Evolutionary conservation across 2,113 vertebrate genomes (phyloP), one percentile per base, ranked within the genome.

Genomic region (Crotalus viridis): DNA sequence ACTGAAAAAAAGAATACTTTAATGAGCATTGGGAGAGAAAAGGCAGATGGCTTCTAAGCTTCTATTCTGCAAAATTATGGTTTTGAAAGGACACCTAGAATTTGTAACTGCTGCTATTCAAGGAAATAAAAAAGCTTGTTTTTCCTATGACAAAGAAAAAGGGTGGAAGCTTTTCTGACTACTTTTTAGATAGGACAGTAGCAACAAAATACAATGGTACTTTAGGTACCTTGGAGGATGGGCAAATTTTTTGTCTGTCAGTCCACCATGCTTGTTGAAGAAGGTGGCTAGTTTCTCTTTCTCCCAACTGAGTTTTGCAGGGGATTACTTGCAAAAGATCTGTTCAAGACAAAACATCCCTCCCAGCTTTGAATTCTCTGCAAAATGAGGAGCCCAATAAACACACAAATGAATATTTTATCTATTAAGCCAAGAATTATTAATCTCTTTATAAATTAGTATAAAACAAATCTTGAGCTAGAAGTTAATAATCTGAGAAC

Each of bases 401-500:
- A 13, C 22, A 54, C 64, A 91, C n/a, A 85, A 91, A 52, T 55
- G 4, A 55, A 15, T 4, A 33, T 51, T 39, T 24, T 81, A 64
- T 39, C 6, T 85, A 85, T 2, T 85, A 46, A 85, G 52, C 6
- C 74, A 91, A 85, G 22, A 74, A 39, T 69, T 74, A 43, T 69
- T 4, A 48, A 74, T 52, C 89, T 39, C 28, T 21, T 55, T 91
- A 90, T 89, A 89, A 91, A 92, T 87, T 92, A 92, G 92, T 87
- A 95, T 6, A 87, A 48, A 92, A 93, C 90, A 86, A 93, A 81
- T 13, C 93, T 33, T 93, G 91, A 56, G 17, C 96, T 96, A 93
- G 13, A 95, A 91, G 22, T 64, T 61, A 54, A 96, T 92, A 92
- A 51, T 17, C 95, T 94, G 95, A 0, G 90, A 90, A 90, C 17